A percentile compares a stretch with the other conserved stretches of the same genome.
Conservation (phyloP, 2,113 vertebrate genomes). For the Nycticorax nycticorax region DNA sequence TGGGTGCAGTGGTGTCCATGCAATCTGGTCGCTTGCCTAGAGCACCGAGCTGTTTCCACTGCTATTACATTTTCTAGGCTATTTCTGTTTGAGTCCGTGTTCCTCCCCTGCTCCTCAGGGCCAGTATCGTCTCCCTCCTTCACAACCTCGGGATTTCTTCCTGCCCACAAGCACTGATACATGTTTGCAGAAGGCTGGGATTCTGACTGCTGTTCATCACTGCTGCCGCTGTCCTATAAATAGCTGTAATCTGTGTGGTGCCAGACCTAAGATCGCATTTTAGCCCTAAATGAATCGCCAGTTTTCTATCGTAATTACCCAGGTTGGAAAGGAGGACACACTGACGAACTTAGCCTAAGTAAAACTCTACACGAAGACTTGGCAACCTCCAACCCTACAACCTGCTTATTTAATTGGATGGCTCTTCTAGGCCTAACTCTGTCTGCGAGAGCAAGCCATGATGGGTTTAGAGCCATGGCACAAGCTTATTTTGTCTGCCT, state of each 20-base stretch:
- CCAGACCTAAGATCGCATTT: neutral
- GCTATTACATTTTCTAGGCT: neutral
- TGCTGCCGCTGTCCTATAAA: neutral
- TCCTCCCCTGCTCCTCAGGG: neutral
- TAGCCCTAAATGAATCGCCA: neutral
- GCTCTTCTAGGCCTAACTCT: neutral
- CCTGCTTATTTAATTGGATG: neutral
- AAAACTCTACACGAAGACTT: neutral
- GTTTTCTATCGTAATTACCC: neutral
- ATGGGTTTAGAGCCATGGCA: neutral
- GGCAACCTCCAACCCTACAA: neutral
- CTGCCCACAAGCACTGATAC: neutral
- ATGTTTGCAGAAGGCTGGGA: neutral
- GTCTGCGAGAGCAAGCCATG: neutral
- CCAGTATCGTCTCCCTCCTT: neutral
- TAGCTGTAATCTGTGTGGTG: accelerated
- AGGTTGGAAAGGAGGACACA: neutral
- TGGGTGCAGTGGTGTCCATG: neutral
- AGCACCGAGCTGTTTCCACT: neutral
- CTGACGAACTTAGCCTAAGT: neutral
- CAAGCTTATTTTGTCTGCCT: neutral
- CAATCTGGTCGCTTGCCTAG: neutral
- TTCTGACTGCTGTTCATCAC: neutral
- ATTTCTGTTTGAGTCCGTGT: neutral
- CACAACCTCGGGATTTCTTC: neutral